Evolutionary conservation across 2,888 invertebrate genomes (phyloP).

Genomic region (Piscicola geometra): DNA sequence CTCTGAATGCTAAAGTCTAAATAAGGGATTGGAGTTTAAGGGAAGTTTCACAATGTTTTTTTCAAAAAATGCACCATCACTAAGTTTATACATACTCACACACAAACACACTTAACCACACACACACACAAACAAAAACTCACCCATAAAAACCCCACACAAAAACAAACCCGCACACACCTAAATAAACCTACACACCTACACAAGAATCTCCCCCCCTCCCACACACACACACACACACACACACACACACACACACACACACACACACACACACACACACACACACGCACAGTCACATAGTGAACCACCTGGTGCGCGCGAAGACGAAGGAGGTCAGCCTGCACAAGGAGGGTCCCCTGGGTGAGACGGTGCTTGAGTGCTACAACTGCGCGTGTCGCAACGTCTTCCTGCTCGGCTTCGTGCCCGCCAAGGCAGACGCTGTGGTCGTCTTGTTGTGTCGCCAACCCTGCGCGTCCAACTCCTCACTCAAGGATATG

Average conservation of each 20-base stretch:
- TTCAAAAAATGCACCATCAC: no score
- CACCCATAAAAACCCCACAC: no score
- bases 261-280: no score
- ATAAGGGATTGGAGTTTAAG: background rate
- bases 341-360: slow-evolving; percentile 89
- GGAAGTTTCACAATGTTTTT: background rate
- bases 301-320: slow-evolving; percentile 94
- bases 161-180: no score
- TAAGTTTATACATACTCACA: no score
- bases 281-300: no score
- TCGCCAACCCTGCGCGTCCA: slow-evolving; percentile 94
- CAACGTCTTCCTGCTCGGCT: slow-evolving; percentile 96
- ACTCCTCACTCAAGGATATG: slow-evolving; percentile 94
- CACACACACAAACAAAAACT: no score
- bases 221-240: no score
- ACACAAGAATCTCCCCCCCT: no score
- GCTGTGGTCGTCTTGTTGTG: slow-evolving; percentile 94
- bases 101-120: no score
- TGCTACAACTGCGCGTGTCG: slow-evolving; percentile 97
- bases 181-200: no score
- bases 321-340: slow-evolving; percentile 99
- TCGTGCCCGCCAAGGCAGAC: slow-evolving; percentile 97
- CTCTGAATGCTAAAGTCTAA: background rate
- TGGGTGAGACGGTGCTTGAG: slow-evolving; percentile 94
- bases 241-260: no score